Percentiles rank a stretch among this genome's conserved stretches.
Evolutionary conservation across 2,113 vertebrate species (phyloP).

Genomic region (Phyllopteryx taeniolatus): DNA sequence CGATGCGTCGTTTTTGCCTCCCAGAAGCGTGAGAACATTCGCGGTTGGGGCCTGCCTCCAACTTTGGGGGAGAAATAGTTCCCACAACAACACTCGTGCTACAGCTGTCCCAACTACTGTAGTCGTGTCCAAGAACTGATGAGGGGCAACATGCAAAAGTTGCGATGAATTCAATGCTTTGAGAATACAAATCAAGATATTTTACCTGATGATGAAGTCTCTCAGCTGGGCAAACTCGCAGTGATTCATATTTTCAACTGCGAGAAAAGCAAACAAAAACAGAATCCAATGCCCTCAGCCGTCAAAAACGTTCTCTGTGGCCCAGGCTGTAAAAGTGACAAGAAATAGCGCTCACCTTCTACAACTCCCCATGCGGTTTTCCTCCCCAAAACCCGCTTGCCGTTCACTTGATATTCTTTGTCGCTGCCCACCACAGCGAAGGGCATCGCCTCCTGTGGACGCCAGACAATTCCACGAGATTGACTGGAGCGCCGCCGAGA

Average conservation of each 20-base stretch:
- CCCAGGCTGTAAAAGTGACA: not conserved
- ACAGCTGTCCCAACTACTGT: no score
- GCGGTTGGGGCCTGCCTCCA: no score
- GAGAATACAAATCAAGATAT: not conserved
- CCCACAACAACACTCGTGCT: no score
- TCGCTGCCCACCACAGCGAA: conserved; percentile 97
- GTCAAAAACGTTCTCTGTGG: not conserved
- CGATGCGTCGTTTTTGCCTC: no score
- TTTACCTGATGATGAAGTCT: conserved; percentile 96
- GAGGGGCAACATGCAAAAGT: no score
- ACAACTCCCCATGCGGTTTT: conserved; percentile 97
- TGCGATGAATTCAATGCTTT: not conserved
- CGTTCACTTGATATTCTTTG: conserved; percentile 95
- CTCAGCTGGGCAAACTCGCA: conserved; percentile 95
- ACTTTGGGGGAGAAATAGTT: no score
- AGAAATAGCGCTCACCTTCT: conserved; percentile 81
- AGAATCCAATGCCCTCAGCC: not conserved
- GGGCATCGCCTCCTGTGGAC: conserved; percentile 89
- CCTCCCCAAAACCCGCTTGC: conserved; percentile 90
- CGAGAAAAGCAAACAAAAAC: conserved; percentile 49
- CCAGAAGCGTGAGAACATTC: no score
- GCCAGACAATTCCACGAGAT: conserved; percentile 7
- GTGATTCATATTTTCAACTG: conserved; percentile 96
- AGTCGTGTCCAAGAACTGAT: no score
- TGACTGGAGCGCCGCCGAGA: not conserved